Base-by-base conservation (phyloP, 2,888 invertebrate genomes). In the Molorchus minor region DNA sequence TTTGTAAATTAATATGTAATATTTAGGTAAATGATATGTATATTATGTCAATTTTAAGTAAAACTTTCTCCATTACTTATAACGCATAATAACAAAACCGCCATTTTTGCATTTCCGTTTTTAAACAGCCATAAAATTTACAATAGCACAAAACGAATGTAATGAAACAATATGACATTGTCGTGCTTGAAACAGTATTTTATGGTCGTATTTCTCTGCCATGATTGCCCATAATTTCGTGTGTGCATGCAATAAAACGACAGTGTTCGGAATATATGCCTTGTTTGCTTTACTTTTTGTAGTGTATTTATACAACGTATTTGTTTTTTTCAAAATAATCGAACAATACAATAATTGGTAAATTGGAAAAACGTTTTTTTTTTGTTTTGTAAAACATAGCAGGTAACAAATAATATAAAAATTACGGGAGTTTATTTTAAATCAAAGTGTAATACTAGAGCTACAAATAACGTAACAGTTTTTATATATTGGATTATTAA, bases 141-240 rank as follows among this genome's bases (percentile, higher is more conserved):
- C 25, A 40, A 40, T 38, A 12, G 44, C 36, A 15, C 19, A 55
- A 45, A 59, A 53, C 61, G 59, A 66, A 66, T 62, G 62, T 46
- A 54, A 58, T 56, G 58, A 64, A 66, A 66, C 65, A 65, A 66
- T 68, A 70, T 65, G 61, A 64, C 67, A 67, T 67, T 73, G 69
- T 69, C 64, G 65, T 71, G 67, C 68, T 69, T 61, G 62, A 65
- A 63, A 64, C 68, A 66, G 68, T 69, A 71, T 72, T 73, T 71
- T 68, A 70, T 68, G 69, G 65, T 71, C 66, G 65, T 69, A 70
- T 71, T 70, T 70, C 71, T 70, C 65, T 65, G 73, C 71, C 70
- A 75, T 71, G 72, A 74, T 74, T 74, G 72, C 56, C 67, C 66
- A 67, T 71, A 72, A 72, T 71, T 71, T 72, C 67, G 60, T 68